Conservation (phyloP, 2,113 vertebrate genomes). For the Nibea albiflora region DNA sequence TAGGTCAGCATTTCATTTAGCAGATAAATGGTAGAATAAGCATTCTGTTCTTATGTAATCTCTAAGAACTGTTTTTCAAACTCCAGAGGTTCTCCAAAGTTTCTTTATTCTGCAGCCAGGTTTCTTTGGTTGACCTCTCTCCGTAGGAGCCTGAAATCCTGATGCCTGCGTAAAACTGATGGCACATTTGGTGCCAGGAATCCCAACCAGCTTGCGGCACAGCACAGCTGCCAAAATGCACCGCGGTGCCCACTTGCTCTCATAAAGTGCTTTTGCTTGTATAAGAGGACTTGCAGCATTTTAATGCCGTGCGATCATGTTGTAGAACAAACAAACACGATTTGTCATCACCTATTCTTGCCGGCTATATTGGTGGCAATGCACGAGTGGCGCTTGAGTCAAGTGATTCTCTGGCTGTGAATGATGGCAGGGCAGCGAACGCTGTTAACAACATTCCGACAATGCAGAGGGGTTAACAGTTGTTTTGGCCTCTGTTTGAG, state of each 20-base stretch:
- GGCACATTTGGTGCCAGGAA: conserved; percentile 46
- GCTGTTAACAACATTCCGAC: conserved; percentile 51
- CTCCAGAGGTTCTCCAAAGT: background rate
- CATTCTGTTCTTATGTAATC: background rate
- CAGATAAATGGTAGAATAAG: background rate
- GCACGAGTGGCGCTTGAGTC: conserved; percentile 44
- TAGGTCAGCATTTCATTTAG: background rate
- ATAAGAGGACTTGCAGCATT: conserved; percentile 32
- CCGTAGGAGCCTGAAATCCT: conserved; percentile 1
- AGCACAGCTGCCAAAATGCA: conserved; percentile 52
- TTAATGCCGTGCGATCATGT: conserved; percentile 9
- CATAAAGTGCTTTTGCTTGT: conserved; percentile 33
- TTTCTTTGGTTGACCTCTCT: background rate
- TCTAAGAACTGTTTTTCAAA: background rate
- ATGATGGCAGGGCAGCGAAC: conserved; percentile 29
- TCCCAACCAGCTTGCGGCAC: conserved; percentile 38
- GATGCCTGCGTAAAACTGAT: conserved; percentile 15
- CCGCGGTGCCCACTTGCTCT: conserved; percentile 40
- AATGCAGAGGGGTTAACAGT: conserved; percentile 65
- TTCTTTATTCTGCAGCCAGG: background rate
- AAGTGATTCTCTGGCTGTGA: conserved; percentile 58
- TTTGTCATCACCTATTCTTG: conserved; percentile 34
- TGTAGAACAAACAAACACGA: conserved; percentile 31
- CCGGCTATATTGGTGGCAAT: conserved; percentile 14
- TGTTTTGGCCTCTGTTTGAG: conserved; percentile 68